Percentiles rank a stretch among this genome's conserved stretches.
Evolutionary conservation across 2,797 vertebrate species (phyloP).

Genomic region (Malurus leucopterus): DNA sequence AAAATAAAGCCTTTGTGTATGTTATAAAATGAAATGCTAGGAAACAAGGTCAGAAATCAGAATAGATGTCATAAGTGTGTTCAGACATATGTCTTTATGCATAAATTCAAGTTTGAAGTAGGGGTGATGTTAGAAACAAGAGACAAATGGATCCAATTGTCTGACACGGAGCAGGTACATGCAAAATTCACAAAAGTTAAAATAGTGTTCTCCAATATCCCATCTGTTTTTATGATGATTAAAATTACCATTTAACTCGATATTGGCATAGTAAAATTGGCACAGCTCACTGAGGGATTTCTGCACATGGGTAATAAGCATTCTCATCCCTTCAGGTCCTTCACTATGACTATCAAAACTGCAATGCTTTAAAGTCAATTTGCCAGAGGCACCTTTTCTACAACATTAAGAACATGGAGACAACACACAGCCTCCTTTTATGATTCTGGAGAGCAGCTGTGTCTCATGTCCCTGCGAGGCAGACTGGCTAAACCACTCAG

Average conservation of each 20-base stretch:
- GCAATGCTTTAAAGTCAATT: neutral
- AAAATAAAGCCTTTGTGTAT: neutral
- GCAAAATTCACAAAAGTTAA: neutral
- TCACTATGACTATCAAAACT: neutral
- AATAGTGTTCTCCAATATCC: neutral
- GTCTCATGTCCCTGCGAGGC: neutral
- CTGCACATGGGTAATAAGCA: neutral
- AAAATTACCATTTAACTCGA: constrained; percentile 12
- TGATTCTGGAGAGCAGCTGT: neutral
- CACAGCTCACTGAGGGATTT: neutral
- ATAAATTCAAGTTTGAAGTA: neutral
- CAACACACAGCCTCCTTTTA: neutral
- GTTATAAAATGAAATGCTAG: neutral
- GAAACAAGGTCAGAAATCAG: neutral
- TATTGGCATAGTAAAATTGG: neutral
- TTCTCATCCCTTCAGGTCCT: neutral
- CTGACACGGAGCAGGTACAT: neutral
- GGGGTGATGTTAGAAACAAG: neutral
- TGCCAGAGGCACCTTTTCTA: neutral
- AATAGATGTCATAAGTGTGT: neutral
- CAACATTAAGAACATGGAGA: neutral
- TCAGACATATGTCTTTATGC: neutral
- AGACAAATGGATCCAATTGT: neutral
- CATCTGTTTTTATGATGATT: constrained; percentile 5
- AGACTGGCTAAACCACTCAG: neutral